A percentile compares a stretch with the other conserved stretches of the same genome.
phyloP scores from a whole-genome alignment of 2,113 vertebrate species.

The Campylomormyrus numenius region DNA sequence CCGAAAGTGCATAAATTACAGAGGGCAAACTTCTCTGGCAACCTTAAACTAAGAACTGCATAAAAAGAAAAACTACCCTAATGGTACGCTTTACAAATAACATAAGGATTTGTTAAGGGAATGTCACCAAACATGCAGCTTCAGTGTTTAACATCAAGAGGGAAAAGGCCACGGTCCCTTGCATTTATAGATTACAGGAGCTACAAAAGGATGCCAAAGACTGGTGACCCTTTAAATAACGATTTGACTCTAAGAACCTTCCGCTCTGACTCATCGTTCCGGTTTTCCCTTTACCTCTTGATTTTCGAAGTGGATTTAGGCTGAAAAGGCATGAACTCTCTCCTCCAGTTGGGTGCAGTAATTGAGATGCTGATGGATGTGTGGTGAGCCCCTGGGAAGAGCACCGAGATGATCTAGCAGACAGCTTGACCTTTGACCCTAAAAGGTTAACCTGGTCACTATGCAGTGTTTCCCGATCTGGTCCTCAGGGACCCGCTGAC shows the following conservation, averaged over 20 bases:
- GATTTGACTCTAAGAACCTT: background rate
- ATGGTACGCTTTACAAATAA: background rate
- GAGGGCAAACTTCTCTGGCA: background rate
- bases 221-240: background rate
- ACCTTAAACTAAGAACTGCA: background rate
- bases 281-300: background rate
- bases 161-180: background rate
- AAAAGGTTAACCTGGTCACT: background rate
- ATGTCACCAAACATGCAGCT: background rate
- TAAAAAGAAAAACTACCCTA: background rate
- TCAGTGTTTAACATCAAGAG: background rate
- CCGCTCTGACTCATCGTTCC: background rate
- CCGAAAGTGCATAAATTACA: background rate
- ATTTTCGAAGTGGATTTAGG: background rate
- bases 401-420: background rate
- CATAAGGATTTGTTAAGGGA: background rate
- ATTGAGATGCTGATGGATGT: background rate
- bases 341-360: background rate
- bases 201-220: background rate
- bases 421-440: background rate
- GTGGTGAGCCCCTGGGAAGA: background rate
- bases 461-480: background rate
- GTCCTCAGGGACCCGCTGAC: background rate
- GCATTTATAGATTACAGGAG: background rate
- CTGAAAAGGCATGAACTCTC: background rate